Evolutionary conservation across 1,140 invertebrate species (phyloP), one percentile per base, ranked within the genome.

Genomic region (Nephila pilipes): DNA sequence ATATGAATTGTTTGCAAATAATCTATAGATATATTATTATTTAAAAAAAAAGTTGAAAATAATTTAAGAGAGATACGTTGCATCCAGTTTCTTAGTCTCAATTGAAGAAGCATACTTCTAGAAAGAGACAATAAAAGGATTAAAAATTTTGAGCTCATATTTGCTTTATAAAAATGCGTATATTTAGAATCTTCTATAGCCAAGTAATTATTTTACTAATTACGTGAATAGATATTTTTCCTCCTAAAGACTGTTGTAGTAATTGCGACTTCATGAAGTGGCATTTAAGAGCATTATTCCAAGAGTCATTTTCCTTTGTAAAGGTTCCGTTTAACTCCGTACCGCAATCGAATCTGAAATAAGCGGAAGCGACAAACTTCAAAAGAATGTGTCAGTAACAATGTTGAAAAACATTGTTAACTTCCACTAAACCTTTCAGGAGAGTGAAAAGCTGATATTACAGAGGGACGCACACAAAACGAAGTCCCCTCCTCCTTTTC

Each of bases 391-490:
- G 69, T 75, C 69, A 75, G 69, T 75, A 18, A 29, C 69, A 75
- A 75, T 75, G 69, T 32, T 75, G 25, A 36, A 75, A 32, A 75
- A 75, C 69, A 32, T 75, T 75, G 69, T 75, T 75, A 75, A 75
- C 69, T 75, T 36, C 69, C 69, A 75, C 69, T 75, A 75, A 75
- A 75, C 25, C 69, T 36, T 75, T 75, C 16, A 32, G 18, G 18
- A 25, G 46, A 87, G 55, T 87, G 55, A 87, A 87, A 87, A 87
- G 85, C 85, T 83, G 81, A 83, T 83, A 83, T 75, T 75, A 32
- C 69, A 32, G 69, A 29, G 69, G 69, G 16, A 22, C n/a, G 22
- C 54, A 83, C 81, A 83, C 38, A 83, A 83, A 83, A 83, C 81
- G 54, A 16, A 29, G 54, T 32, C 54, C 46, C 81, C 38, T 83